Percentiles rank a stretch among this genome's conserved stretches.
Evolutionary conservation across 2,888 invertebrate genomes (phyloP).

Genomic region (Oeneis ivallda): DNA sequence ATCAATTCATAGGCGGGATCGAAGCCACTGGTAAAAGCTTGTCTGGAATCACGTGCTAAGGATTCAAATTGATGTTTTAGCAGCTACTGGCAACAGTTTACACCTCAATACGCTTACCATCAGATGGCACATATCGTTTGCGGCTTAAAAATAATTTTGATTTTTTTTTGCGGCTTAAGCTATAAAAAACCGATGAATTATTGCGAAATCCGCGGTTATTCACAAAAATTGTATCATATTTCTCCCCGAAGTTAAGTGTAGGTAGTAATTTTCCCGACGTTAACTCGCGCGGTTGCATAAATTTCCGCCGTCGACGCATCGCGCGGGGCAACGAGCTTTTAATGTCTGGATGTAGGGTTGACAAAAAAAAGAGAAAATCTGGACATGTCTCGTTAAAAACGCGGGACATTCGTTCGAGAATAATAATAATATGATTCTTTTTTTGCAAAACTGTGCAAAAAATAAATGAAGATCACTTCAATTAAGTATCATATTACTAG

Average conservation of each 20-base stretch:
- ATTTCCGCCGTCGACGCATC: constrained; percentile 39
- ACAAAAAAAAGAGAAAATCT: not conserved
- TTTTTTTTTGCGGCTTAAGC: not conserved
- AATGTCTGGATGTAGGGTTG: constrained; percentile 31
- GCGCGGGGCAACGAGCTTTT: constrained; percentile 36
- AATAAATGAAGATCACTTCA: no score
- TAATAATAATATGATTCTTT: no score
- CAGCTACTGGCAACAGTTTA: not conserved
- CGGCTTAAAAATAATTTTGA: not conserved
- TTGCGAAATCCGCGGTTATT: constrained; percentile 8
- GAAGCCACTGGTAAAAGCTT: no score
- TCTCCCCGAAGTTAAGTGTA: constrained; percentile 36
- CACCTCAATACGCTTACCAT: not conserved
- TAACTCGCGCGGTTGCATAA: constrained; percentile 40
- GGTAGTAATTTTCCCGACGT: constrained; percentile 38
- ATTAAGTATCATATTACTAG: no score
- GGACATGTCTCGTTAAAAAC: not conserved
- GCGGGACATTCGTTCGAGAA: no score
- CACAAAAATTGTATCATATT: constrained; percentile 19
- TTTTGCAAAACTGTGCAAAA: no score
- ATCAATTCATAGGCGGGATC: no score
- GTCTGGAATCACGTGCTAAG: no score
- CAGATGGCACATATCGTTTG: not conserved
- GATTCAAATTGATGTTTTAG: not conserved
- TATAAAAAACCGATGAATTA: constrained; percentile 5